A percentile compares a stretch with the other conserved stretches of the same genome.
These are phyloP conservation scores for Phaethornis superciliosus DNA, from an alignment of 2,113 vertebrate genomes.

Conservation along the genomic window DNA sequence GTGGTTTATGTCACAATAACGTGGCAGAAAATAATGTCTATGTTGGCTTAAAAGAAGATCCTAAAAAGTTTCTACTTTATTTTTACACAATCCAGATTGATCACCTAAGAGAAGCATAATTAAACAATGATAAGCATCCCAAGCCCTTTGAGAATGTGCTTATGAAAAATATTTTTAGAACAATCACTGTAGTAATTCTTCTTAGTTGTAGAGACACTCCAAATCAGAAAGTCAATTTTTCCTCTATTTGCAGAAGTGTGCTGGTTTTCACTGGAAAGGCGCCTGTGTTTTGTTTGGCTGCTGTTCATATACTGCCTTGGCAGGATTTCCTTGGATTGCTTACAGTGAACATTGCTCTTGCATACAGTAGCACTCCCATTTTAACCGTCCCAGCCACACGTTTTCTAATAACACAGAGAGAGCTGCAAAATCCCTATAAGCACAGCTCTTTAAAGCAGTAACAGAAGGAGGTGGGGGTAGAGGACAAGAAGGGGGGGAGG, in stretches of 20 bases:
- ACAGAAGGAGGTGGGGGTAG: slow-evolving; percentile 47
- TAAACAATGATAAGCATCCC: slow-evolving; percentile 73
- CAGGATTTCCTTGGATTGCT: slow-evolving; percentile 86
- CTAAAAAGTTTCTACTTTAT: slow-evolving; percentile 49
- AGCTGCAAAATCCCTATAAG: slow-evolving; percentile 72
- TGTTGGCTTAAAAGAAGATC: background rate
- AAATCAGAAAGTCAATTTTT: slow-evolving; percentile 85
- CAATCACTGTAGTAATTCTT: slow-evolving; percentile 81
- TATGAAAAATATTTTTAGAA: slow-evolving; percentile 83
- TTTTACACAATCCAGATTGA: slow-evolving; percentile 56
- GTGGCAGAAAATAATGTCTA: slow-evolving; percentile 27
- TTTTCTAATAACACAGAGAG: slow-evolving; percentile 79
- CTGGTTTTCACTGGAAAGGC: slow-evolving; percentile 85
- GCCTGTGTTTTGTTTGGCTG: slow-evolving; percentile 97
- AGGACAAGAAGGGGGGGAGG: background rate
- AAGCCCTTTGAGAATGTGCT: slow-evolving; percentile 64
- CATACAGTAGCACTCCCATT: slow-evolving; percentile 84
- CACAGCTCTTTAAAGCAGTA: slow-evolving; percentile 60
- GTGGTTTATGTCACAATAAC: background rate
- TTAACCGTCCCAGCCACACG: slow-evolving; percentile 79
- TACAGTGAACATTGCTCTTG: slow-evolving; percentile 83
- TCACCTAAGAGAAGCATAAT: slow-evolving; percentile 72
- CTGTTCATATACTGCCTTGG: slow-evolving; percentile 91
- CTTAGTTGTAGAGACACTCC: slow-evolving; percentile 82
- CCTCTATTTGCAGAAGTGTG: slow-evolving; percentile 91